Evolutionary conservation across 2,113 vertebrate species (phyloP).

Genomic region (Hipposideros armiger): DNA sequence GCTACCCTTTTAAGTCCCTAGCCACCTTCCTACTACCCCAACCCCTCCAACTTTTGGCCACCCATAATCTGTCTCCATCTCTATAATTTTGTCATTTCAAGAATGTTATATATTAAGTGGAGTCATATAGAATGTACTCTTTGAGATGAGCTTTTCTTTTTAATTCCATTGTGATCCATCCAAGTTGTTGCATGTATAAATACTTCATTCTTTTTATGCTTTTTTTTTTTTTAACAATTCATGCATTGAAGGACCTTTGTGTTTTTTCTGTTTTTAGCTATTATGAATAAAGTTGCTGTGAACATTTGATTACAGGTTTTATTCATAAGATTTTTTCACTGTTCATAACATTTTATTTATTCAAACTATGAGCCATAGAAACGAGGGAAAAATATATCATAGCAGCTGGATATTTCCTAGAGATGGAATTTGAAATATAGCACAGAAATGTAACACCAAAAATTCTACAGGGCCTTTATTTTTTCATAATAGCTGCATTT

Average conservation of each 20-base stretch:
- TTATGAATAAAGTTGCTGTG: conserved; percentile 22
- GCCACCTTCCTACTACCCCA: neutral
- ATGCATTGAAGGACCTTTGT: neutral
- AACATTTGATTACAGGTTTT: neutral
- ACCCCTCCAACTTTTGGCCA: neutral
- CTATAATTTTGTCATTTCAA: conserved; percentile 24
- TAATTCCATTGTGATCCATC: conserved; percentile 1
- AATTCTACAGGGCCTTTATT: neutral
- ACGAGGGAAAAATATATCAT: conserved; percentile 3
- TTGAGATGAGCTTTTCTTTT: neutral
- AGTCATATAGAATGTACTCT: neutral
- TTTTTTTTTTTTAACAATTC: neutral
- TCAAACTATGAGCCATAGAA: neutral
- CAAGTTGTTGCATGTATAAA: neutral
- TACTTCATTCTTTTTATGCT: neutral
- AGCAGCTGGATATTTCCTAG: neutral
- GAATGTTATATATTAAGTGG: neutral
- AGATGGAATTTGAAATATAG: conserved; percentile 30
- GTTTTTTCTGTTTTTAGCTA: conserved; percentile 32
- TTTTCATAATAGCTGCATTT: conserved; percentile 33
- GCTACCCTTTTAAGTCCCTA: neutral
- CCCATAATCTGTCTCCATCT: neutral
- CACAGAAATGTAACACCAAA: neutral
- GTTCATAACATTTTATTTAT: neutral
- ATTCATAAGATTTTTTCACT: neutral